Base-by-base conservation (phyloP, 2,113 vertebrate species). In the Zosterops borbonicus region DNA sequence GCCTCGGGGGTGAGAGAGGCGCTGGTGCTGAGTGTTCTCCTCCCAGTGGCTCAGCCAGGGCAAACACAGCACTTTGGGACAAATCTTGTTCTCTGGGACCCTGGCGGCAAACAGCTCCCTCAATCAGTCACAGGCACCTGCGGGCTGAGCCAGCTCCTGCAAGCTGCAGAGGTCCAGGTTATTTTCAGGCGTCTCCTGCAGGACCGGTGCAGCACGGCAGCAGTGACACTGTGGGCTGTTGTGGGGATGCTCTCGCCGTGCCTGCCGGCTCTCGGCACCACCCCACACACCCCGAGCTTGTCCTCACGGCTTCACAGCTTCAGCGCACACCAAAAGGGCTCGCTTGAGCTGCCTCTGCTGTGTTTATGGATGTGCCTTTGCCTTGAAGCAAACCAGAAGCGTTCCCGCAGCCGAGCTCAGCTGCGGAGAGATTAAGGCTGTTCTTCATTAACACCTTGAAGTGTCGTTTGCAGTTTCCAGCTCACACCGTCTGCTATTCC, bases 11-110 rank as follows among this genome's bases (percentile, higher is more conserved):
- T 1, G 1, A 52, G 39, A 64, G 49, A 52, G n/a, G 12, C 21
- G 3, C 52, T 0, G 1, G 20, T 3, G 8, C 33, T 3, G 9
- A 55, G 42, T 0, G 0, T 9, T 47, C 9, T 7, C 1, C 2
- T 62, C 17, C 42, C 0, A 0, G n/a, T 23, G 39, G 6, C 23
- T 90, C n/a, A 20, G 0, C 31, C 2, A 2, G 18, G 10, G 33
- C 39, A 67, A 46, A 42, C 37, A 12, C 25, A 23, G n/a, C 39
- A 22, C 11, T 64, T 37, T 14, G 35, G 44, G 47, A 78, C 42
- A 67, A 63, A 55, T 70, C 16, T 50, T 7, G 1, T 82, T 67
- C 27, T 46, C 33, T 33, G 23, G 29, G 11, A 42, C n/a, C 24
- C 33, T 31, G 74, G 47, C 42, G 55, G 37, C 46, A 81, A 84